Conservation (phyloP, 1,140 invertebrate genomes). For the Sycobia sp. region DNA sequence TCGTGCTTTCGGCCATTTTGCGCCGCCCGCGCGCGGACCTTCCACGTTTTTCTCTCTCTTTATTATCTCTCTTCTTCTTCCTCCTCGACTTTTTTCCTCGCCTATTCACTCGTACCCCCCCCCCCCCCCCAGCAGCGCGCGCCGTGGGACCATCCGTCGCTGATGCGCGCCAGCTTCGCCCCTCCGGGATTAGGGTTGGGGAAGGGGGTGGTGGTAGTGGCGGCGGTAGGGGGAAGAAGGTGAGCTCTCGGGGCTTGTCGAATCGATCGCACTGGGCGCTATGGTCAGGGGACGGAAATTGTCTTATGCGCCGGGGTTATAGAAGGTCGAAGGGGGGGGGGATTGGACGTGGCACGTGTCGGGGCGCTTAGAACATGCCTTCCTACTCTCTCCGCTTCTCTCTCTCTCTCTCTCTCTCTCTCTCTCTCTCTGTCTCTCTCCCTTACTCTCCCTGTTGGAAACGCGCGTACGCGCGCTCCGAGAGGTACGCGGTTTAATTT, state of each 20-base stretch:
- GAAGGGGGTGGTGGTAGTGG: neutral
- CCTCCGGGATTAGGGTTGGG: slow-evolving; percentile 24
- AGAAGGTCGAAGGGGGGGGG: slow-evolving; percentile 3
- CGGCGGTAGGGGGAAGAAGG: slow-evolving; percentile 13
- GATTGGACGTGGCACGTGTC: slow-evolving; percentile 30
- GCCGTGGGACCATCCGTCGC: neutral
- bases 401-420: too few species aligned
- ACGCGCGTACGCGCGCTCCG: too few species aligned
- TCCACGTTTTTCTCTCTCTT: neutral
- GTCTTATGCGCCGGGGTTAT: slow-evolving; percentile 21
- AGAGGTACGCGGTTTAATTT: too few species aligned
- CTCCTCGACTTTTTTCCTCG: too few species aligned
- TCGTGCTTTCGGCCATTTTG: slow-evolving; percentile 50
- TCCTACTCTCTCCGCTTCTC: too few species aligned
- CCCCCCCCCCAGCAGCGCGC: neutral
- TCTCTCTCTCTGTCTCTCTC: too few species aligned
- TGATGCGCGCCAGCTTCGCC: slow-evolving; percentile 18
- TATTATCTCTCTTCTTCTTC: neutral
- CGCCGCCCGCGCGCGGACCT: slow-evolving; percentile 39
- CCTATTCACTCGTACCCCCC: neutral
- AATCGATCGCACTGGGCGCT: slow-evolving; percentile 43
- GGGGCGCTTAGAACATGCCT: neutral
- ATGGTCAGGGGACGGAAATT: slow-evolving; percentile 21
- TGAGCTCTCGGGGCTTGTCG: slow-evolving; percentile 35
- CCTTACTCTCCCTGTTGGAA: too few species aligned